Evolutionary conservation across 2,888 invertebrate genomes (phyloP).

Genomic region (Chymomyza caudatula): DNA sequence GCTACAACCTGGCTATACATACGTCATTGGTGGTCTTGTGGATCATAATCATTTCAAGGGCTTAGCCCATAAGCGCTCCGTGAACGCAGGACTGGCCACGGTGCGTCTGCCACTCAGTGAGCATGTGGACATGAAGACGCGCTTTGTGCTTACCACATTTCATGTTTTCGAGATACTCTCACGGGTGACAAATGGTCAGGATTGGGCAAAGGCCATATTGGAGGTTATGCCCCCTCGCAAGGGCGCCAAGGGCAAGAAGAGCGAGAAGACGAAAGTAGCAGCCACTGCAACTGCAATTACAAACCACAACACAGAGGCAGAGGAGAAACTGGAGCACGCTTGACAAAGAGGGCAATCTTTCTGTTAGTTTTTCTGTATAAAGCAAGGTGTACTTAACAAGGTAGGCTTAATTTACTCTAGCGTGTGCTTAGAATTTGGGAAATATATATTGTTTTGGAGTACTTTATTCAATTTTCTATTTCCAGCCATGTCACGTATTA

Average conservation of each 20-base stretch:
- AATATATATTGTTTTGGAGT: no score
- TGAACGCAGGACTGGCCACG: constrained; percentile 87
- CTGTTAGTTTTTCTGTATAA: no score
- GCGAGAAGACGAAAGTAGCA: neutral
- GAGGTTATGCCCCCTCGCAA: constrained; percentile 88
- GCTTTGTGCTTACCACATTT: constrained; percentile 96
- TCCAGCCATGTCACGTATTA: no score
- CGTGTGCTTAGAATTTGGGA: no score
- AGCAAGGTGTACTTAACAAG: no score
- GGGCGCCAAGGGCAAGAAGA: constrained; percentile 80
- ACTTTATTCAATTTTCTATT: no score
- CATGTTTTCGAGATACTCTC: constrained; percentile 94
- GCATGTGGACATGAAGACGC: constrained; percentile 92
- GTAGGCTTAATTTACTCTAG: no score
- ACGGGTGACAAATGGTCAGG: constrained; percentile 84
- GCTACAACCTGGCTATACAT: constrained; percentile 87
- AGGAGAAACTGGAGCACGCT: neutral
- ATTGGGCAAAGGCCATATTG: constrained; percentile 89
- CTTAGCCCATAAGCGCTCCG: constrained; percentile 89
- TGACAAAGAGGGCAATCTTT: neutral
- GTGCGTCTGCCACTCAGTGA: constrained; percentile 93
- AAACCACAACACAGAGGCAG: no score
- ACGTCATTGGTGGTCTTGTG: constrained; percentile 97
- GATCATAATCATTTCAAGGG: constrained; percentile 99
- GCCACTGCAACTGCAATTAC: neutral